Conservation (phyloP, 1,140 invertebrate species). For the Andrena cerasifolii region DNA sequence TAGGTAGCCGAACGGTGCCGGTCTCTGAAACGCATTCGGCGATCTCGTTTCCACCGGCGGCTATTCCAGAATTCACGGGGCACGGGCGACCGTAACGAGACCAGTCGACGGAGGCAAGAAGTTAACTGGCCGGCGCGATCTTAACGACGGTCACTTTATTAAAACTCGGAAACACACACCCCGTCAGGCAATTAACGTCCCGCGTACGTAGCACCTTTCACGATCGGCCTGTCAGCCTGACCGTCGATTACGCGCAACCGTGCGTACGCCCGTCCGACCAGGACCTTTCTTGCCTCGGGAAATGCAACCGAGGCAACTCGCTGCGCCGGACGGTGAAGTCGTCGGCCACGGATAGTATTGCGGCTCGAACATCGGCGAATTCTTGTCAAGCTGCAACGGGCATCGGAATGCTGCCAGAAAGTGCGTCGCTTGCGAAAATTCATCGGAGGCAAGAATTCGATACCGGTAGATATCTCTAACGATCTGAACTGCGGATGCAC, state of each 20-base stretch:
- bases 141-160: constrained; percentile 57
- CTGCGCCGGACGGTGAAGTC: not conserved
- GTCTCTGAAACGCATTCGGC: constrained; percentile 15
- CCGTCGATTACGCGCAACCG: not conserved
- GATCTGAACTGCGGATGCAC: too few species aligned
- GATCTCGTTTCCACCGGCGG: constrained; percentile 34
- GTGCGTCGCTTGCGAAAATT: too few species aligned
- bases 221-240: constrained; percentile 20
- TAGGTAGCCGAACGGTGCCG: constrained; percentile 25
- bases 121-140: constrained; percentile 47
- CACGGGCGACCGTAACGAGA: constrained; percentile 24
- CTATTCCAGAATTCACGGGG: constrained; percentile 32
- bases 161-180: constrained; percentile 60
- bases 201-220: constrained; percentile 43
- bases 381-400: not conserved
- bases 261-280: too few species aligned
- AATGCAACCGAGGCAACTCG: constrained; percentile 17
- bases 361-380: not conserved
- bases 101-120: constrained; percentile 55
- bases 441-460: too few species aligned
- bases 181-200: constrained; percentile 58
- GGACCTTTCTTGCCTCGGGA: not conserved
- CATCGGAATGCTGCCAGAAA: not conserved
- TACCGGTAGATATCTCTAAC: too few species aligned
- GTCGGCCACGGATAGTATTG: not conserved